Evolutionary conservation across 2,797 vertebrate genomes (phyloP), one percentile per base, ranked within the genome.

Genomic region (Rhyacichthys aspro): DNA sequence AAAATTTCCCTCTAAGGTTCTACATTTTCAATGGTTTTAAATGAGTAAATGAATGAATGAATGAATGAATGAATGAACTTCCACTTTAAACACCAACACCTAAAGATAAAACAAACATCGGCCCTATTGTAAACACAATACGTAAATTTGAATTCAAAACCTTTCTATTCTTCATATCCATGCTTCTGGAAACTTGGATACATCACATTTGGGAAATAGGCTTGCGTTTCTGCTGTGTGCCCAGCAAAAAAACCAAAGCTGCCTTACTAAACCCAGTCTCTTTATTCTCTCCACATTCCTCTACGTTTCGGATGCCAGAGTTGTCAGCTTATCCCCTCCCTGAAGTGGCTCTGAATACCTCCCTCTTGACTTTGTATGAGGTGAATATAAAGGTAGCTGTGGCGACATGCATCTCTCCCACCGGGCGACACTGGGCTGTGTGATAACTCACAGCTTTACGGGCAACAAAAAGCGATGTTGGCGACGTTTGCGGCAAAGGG

Each of bases 391-490:
- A 76, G 63, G 61, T 72, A 60, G 60, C 49, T 23, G 3, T 9
- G 0, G 37, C 53, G 48, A 52, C 62, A 59, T 61, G 59, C 60
- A 9, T 69, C 62, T 54, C 50, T 57, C 78, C 76, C 63, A 42
- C 63, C 1, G 76, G 73, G 63, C 63, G 70, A 84, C 74, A 65
- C 66, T 80, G 72, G 10, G 32, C 7, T 43, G 46, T 71, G 78
- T 67, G 81, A 86, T 87, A 85, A 82, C 33, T 38, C 33, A 2
- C 58, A 59, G 67, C 67, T 78, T 81, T 59, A 62, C 37, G 57
- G 47, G 54, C 56, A 18, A 36, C 47, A 34, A 41, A 59, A 63
- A 41, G 16, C 45, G 69, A 54, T 47, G 57, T 67, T 70, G 72
- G 64, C 74, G 59, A 64, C 55, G 59, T 64, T 54, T 10, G 77